These are phyloP conservation scores for Neodon shergylaensis DNA, from an alignment of 2,113 vertebrate species.

Conservation along the genomic window DNA sequence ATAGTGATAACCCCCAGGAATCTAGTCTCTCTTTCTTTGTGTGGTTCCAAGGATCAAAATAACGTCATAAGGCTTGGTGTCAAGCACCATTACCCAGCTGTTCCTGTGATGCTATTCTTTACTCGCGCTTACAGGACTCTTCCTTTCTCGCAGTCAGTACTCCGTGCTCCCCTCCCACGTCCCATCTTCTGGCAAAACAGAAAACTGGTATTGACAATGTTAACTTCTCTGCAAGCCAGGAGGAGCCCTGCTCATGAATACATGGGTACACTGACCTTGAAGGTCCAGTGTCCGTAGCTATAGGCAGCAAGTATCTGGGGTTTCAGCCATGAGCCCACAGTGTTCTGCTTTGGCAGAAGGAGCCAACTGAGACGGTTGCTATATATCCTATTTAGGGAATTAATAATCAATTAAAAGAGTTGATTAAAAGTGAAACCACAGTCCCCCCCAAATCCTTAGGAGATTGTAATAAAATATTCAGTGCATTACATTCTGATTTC, in stretches of 20 bases:
- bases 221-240: background rate
- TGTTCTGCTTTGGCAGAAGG: background rate
- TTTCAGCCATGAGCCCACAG: no score
- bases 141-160: background rate
- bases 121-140: background rate
- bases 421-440: background rate
- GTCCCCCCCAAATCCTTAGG: no score
- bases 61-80: background rate
- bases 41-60: background rate
- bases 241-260: background rate
- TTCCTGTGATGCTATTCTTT: background rate
- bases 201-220: background rate
- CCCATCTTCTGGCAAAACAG: background rate
- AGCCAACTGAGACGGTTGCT: background rate
- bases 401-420: fast-evolving
- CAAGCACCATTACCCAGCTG: background rate
- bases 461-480: background rate
- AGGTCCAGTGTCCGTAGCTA: background rate
- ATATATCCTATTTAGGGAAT: no score
- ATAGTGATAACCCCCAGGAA: background rate
- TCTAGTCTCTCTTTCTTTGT: background rate
- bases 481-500: background rate
- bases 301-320: no score
- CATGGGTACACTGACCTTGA: background rate
- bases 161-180: background rate